These are phyloP conservation scores for Chelonoidis abingdonii DNA, from an alignment of 2,113 vertebrate species.

Conservation along the genomic window DNA sequence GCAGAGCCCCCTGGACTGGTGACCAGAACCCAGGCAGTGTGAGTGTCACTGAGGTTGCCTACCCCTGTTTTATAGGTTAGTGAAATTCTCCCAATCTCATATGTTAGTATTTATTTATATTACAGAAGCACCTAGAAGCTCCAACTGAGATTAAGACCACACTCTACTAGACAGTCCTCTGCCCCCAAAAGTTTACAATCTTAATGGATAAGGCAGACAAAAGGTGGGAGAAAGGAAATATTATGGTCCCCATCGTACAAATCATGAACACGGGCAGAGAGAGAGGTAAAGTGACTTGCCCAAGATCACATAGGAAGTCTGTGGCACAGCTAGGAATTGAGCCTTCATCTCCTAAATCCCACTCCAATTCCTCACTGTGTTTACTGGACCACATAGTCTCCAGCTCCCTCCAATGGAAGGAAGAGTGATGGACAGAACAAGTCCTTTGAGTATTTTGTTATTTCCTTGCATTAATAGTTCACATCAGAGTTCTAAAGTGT, in stretches of 20 bases:
- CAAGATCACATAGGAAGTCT: background rate
- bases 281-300: background rate
- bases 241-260: background rate
- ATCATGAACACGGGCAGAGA: background rate
- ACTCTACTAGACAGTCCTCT: background rate
- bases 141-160: background rate
- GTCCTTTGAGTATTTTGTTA: background rate
- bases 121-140: background rate
- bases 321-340: background rate
- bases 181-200: background rate
- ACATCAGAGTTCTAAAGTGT: slow-evolving; percentile 5
- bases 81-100: background rate
- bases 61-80: background rate
- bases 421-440: background rate
- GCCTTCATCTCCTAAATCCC: background rate
- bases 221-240: background rate
- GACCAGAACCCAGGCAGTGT: no score
- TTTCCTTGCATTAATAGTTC: slow-evolving; percentile 4
- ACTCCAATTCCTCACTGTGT: background rate
- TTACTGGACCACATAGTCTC: background rate
- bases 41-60: no score
- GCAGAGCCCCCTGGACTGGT: no score
- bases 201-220: background rate
- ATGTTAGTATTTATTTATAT: background rate
- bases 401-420: background rate